phyloP scores from a whole-genome alignment of 1,140 invertebrate genomes.

The Nymphalis io region DNA sequence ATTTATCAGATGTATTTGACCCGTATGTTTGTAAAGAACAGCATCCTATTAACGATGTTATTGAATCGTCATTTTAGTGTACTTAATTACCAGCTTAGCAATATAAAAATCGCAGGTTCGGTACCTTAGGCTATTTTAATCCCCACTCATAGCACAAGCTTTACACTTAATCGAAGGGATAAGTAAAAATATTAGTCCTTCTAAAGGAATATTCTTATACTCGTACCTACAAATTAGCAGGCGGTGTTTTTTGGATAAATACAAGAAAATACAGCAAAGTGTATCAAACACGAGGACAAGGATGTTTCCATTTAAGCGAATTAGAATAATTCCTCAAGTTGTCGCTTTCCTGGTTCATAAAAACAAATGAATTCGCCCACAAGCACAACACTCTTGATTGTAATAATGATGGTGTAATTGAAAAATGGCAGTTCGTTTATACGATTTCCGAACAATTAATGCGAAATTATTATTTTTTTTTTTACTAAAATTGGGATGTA shows the following conservation, averaged over 20 bases:
- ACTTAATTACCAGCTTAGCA: too few species aligned
- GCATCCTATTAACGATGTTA: too few species aligned
- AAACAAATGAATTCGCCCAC: slow-evolving; percentile 10
- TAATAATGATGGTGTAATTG: not conserved
- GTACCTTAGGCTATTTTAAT: too few species aligned
- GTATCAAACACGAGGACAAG: not conserved
- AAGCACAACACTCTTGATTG: slow-evolving; percentile 6
- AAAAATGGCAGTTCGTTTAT: not conserved
- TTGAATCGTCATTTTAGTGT: too few species aligned
- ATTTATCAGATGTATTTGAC: too few species aligned
- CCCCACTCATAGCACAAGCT: too few species aligned
- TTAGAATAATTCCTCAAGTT: slow-evolving; percentile 11
- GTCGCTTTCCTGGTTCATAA: slow-evolving; percentile 1
- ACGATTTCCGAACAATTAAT: not conserved
- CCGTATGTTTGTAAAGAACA: too few species aligned
- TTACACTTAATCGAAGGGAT: too few species aligned
- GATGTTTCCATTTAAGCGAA: slow-evolving; percentile 6
- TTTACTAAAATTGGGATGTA: not conserved
- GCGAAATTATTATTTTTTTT: not conserved
- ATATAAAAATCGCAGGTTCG: too few species aligned
- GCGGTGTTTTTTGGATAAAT: not conserved
- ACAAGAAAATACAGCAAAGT: not conserved
- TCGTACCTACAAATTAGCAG: not conserved
- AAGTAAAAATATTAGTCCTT: too few species aligned
- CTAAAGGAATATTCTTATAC: too few species aligned